Evolutionary conservation across 2,797 vertebrate genomes (phyloP).

Genomic region (Holocentrus rufus): DNA sequence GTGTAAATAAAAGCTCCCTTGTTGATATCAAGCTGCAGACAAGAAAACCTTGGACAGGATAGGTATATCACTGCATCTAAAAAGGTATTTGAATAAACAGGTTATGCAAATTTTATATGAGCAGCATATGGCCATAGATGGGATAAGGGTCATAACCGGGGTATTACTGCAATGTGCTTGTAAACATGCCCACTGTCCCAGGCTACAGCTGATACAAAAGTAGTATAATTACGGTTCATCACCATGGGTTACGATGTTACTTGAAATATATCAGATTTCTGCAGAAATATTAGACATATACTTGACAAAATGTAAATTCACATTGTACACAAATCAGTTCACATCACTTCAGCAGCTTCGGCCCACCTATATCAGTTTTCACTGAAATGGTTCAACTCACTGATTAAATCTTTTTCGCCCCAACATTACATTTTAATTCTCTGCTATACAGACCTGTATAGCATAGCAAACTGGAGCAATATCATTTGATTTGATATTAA

Average conservation of each 20-base stretch:
- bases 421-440: not conserved
- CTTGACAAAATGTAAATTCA: not conserved
- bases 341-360: not conserved
- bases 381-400: too few species aligned
- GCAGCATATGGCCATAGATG: too few species aligned
- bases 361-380: not conserved
- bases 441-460: not conserved
- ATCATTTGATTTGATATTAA: not conserved
- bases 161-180: too few species aligned
- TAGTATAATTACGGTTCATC: constrained; percentile 18
- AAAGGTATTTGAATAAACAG: too few species aligned
- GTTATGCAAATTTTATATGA: too few species aligned
- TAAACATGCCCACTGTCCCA: too few species aligned
- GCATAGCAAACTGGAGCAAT: not conserved
- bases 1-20: constrained; percentile 1
- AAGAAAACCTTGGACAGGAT: too few species aligned
- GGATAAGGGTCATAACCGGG: not conserved
- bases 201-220: constrained; percentile 18
- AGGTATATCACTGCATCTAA: too few species aligned
- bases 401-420: too few species aligned
- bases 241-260: not conserved
- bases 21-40: constrained; percentile 33
- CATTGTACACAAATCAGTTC: not conserved
- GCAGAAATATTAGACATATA: too few species aligned
- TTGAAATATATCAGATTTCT: too few species aligned